phyloP scores from a whole-genome alignment of 2,888 invertebrate genomes.

The Stegophylla sp. region DNA sequence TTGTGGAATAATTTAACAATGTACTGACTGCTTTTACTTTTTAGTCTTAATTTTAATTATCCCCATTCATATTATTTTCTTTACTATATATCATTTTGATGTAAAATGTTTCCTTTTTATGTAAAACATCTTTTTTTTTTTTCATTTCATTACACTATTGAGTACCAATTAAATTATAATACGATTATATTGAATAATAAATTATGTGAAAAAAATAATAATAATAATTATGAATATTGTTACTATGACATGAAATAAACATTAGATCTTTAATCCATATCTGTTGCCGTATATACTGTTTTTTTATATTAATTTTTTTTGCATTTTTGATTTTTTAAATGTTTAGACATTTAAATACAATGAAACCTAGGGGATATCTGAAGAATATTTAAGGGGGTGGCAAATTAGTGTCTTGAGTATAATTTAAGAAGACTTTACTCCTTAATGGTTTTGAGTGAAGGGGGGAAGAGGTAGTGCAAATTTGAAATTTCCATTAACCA shows the following conservation, averaged over 20 bases:
- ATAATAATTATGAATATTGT: conserved; percentile 6
- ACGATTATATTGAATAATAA: not conserved
- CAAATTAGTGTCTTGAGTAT: too few species aligned
- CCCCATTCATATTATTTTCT: not conserved
- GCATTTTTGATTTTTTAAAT: too few species aligned
- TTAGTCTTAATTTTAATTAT: conserved; percentile 2
- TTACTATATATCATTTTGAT: not conserved
- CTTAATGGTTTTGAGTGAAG: too few species aligned
- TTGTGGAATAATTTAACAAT: not conserved
- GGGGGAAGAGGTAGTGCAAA: too few species aligned
- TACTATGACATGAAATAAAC: not conserved
- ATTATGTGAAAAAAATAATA: not conserved
- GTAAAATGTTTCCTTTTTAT: not conserved
- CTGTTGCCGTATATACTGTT: not conserved
- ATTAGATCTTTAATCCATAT: not conserved
- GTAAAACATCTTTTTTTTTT: not conserved
- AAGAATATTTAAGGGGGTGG: too few species aligned
- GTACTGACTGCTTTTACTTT: conserved; percentile 16
- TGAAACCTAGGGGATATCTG: too few species aligned
- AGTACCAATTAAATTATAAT: not conserved
- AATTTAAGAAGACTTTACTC: too few species aligned
- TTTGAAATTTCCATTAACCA: too few species aligned
- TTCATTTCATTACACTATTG: not conserved
- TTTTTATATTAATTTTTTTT: not conserved
- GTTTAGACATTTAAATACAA: too few species aligned